These are phyloP conservation scores for Oreotragus oreotragus DNA, from an alignment of 2,113 vertebrate species.

Conservation along the genomic window DNA sequence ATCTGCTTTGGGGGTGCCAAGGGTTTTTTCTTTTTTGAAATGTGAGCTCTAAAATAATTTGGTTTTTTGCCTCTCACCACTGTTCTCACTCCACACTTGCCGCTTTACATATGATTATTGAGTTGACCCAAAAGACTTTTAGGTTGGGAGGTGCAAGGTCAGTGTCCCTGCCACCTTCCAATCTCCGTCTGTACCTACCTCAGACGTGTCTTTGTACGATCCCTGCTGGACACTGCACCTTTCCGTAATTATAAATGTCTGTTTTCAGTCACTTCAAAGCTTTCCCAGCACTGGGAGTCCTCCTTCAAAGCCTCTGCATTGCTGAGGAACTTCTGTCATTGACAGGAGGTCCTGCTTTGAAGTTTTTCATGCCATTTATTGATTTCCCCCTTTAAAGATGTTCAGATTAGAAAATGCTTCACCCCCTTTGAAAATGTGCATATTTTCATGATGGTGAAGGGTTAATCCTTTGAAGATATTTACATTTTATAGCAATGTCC, in stretches of 20 bases:
- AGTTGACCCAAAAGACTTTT: conserved; percentile 79
- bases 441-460: conserved; percentile 80
- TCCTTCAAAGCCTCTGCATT: conserved; percentile 86
- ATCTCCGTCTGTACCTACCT: conserved; percentile 78
- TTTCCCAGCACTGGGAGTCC: conserved; percentile 86
- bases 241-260: conserved; percentile 91
- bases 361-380: conserved; percentile 89
- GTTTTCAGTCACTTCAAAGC: conserved; percentile 90
- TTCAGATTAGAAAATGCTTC: conserved; percentile 86
- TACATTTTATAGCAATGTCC: conserved; percentile 70
- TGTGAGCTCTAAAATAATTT: conserved; percentile 77
- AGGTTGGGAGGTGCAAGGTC: conserved; percentile 78
- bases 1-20: conserved; percentile 36
- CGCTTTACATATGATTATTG: conserved; percentile 77
- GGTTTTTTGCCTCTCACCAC: conserved; percentile 68
- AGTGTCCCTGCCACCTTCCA: conserved; percentile 76
- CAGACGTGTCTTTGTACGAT: conserved; percentile 85
- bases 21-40: conserved; percentile 63
- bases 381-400: conserved; percentile 86
- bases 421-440: conserved; percentile 81
- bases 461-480: conserved; percentile 83
- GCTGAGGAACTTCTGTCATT: conserved; percentile 86
- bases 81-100: conserved; percentile 76
- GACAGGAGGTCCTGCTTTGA: conserved; percentile 88
- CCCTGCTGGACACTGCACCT: conserved; percentile 89